Evolutionary conservation across 2,113 vertebrate genomes (phyloP).

Genomic region (Pteropus alecto): DNA sequence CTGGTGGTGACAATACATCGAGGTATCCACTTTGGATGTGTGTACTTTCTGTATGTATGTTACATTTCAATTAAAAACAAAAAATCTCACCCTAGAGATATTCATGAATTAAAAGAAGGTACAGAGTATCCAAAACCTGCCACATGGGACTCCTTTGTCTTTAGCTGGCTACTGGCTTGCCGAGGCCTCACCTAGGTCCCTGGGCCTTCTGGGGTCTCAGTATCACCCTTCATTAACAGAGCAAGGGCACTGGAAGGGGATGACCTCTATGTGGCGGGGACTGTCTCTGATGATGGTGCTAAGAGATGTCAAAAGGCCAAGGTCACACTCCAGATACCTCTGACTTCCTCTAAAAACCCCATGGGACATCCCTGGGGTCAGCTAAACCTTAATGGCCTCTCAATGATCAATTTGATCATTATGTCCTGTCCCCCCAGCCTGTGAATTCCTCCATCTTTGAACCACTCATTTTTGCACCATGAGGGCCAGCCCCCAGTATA

Average conservation of each 20-base stretch:
- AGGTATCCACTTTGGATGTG: neutral
- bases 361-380: neutral
- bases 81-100: neutral
- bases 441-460: neutral
- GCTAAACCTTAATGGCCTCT: neutral
- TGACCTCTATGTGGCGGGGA: neutral
- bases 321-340: neutral
- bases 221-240: neutral
- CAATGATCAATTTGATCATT: neutral
- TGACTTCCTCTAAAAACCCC: neutral
- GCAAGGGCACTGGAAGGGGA: neutral
- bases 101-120: neutral
- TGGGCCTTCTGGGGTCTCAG: neutral
- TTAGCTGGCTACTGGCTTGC: neutral
- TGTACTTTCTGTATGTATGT: neutral
- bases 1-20: neutral
- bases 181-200: neutral
- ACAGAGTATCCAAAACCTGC: neutral
- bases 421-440: neutral
- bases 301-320: neutral
- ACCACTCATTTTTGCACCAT: neutral
- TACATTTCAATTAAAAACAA: neutral
- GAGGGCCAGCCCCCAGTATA: neutral
- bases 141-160: neutral
- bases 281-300: neutral